Base-by-base conservation (phyloP, 2,888 invertebrate genomes). In the Suillia variegata region DNA sequence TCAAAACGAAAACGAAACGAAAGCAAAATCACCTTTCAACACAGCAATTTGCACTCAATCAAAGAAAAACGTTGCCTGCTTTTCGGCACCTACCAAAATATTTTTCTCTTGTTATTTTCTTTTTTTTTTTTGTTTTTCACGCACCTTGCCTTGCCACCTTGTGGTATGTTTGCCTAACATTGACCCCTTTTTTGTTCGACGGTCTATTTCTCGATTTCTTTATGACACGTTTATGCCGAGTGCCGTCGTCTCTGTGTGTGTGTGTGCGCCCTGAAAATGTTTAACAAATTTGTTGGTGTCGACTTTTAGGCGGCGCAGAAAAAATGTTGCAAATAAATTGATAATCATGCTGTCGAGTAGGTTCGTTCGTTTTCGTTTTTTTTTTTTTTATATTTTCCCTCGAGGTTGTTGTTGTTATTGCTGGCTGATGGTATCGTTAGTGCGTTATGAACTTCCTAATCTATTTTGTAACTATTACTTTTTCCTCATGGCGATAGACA, bases 41-140 rank as follows among this genome's bases (percentile, higher is more conserved):
- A 63, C 58, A 62, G 64, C 67, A 65, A 66, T 75, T 75, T 68
- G 66, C 75, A 75, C 74, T 70, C 70, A 71, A 74, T 74, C 73
- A 68, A 66, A 42, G 67, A 65, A 62, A 64, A 68, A 61, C 64
- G 63, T 70, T 67, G 65, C 61, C 60, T 56, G 58, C 62, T 65
- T 65, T 60, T 22, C 45, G 50, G 49, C 33, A 20, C 31, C 33
- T 20, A 5, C 13, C 2, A 34, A 20, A 42, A 54, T 20, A 42
- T 42, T 8, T 20, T 52, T 20, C 18, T 31, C 10, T 56, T n/a
- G n/a, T n/a, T n/a, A n/a, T n/a, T n/a, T n/a, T n/a, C n/a, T n/a
- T n/a, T n/a, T n/a, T n/a, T n/a, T n/a, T n/a, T n/a, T n/a, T 33
- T 33, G 13, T 52, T 8, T 18, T 18, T 45, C 18, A 15, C 18